phyloP scores from a whole-genome alignment of 2,797 vertebrate species.

The Pseudomugil gertrudae region DNA sequence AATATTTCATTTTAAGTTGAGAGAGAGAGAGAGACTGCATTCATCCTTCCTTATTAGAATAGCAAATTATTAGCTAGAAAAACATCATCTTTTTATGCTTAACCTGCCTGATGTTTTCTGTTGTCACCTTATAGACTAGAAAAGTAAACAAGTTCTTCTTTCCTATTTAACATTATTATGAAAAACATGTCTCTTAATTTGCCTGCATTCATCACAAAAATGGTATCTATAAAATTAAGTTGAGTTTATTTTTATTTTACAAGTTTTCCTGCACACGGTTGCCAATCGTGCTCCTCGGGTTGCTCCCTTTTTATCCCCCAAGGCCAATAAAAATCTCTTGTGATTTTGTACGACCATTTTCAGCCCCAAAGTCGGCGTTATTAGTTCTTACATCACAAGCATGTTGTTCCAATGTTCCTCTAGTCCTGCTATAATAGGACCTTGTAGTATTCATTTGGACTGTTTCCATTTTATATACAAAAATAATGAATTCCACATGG shows the following conservation, averaged over 20 bases:
- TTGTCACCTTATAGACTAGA: neutral
- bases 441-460: constrained; percentile 7
- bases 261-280: neutral
- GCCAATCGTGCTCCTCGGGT: neutral
- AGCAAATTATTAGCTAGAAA: neutral
- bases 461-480: constrained; percentile 13
- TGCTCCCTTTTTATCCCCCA: neutral
- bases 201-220: neutral
- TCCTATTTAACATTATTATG: neutral
- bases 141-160: neutral
- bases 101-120: neutral
- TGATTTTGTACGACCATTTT: constrained; percentile 2
- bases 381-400: neutral
- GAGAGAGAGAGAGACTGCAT: neutral
- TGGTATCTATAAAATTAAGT: neutral
- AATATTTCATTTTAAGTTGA: neutral
- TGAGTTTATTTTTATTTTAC: neutral
- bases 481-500: constrained; percentile 28
- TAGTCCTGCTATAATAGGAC: neutral
- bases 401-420: neutral
- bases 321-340: neutral
- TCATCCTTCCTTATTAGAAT: neutral
- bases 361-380: neutral
- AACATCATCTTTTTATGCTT: neutral
- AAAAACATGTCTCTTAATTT: neutral